Conservation (phyloP, 2,797 vertebrate species). For the Anguilla megastoma region DNA sequence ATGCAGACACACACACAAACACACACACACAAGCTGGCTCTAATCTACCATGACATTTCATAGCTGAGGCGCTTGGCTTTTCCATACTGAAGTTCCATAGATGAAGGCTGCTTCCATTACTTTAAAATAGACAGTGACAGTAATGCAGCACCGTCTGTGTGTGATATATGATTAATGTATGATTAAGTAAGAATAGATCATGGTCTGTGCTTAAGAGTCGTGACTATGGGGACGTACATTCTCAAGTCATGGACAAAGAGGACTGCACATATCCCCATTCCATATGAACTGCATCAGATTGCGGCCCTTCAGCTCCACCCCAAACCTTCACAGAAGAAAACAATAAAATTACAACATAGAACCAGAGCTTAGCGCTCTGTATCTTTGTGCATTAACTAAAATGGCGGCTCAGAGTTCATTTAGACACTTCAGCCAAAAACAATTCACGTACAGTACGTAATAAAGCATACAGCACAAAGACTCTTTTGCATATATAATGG, state of each 20-base stretch:
- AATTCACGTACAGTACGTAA: constrained; percentile 14
- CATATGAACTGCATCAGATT: background rate
- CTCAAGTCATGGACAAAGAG: background rate
- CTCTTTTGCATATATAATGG: constrained; percentile 26
- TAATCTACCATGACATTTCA: constrained; percentile 43
- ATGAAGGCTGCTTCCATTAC: background rate
- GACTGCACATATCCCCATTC: background rate
- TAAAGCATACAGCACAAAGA: constrained; percentile 16
- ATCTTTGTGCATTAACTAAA: constrained; percentile 20
- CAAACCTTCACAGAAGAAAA: constrained; percentile 48
- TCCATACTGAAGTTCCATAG: background rate
- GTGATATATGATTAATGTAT: background rate
- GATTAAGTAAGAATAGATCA: background rate
- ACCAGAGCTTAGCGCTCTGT: background rate
- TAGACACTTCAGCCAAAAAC: constrained; percentile 14
- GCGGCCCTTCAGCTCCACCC: background rate
- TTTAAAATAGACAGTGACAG: background rate
- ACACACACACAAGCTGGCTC: background rate
- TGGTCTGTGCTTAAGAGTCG: background rate
- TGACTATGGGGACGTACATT: background rate
- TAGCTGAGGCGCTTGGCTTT: background rate
- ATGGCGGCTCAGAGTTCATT: background rate
- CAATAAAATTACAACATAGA: constrained; percentile 29
- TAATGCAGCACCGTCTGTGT: background rate
- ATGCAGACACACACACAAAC: background rate